phyloP scores from a whole-genome alignment of 2,797 vertebrate genomes.

The Tachyglossus aculeatus region DNA sequence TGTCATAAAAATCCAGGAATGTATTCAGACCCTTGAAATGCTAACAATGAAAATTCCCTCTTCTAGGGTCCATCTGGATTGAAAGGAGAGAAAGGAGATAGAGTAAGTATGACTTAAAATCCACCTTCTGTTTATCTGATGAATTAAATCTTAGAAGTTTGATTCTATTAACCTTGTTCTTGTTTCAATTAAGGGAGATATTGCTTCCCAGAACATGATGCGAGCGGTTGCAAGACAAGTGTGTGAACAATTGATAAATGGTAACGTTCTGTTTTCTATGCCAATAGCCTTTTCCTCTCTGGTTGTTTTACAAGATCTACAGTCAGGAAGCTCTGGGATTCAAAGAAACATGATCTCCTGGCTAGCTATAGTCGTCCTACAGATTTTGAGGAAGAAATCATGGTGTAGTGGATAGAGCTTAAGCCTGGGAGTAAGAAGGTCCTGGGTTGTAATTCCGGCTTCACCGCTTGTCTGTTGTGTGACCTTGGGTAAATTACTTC shows the following conservation, averaged over 20 bases:
- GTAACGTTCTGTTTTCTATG: constrained; percentile 70
- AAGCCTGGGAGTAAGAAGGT: no score
- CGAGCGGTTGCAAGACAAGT: constrained; percentile 95
- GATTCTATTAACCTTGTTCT: constrained; percentile 19
- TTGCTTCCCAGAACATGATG: constrained; percentile 98
- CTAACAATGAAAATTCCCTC: constrained; percentile 49
- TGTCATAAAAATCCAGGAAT: neutral
- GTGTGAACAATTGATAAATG: constrained; percentile 91
- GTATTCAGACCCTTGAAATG: constrained; percentile 1
- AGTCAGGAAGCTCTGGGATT: no score
- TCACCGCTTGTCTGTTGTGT: no score
- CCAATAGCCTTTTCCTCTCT: neutral
- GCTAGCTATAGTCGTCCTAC: no score
- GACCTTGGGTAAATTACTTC: no score
- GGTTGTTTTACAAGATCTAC: no score
- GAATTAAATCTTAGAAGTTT: constrained; percentile 1
- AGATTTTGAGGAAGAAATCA: no score
- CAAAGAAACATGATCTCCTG: no score
- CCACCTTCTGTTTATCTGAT: constrained; percentile 10
- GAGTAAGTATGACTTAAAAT: constrained; percentile 81
- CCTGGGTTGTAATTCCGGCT: no score
- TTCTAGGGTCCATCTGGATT: constrained; percentile 85
- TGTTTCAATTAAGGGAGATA: constrained; percentile 84
- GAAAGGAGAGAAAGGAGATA: constrained; percentile 95
- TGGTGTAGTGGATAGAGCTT: no score